Conservation (phyloP, 2,888 invertebrate genomes). For the Spicauda simplicius region DNA sequence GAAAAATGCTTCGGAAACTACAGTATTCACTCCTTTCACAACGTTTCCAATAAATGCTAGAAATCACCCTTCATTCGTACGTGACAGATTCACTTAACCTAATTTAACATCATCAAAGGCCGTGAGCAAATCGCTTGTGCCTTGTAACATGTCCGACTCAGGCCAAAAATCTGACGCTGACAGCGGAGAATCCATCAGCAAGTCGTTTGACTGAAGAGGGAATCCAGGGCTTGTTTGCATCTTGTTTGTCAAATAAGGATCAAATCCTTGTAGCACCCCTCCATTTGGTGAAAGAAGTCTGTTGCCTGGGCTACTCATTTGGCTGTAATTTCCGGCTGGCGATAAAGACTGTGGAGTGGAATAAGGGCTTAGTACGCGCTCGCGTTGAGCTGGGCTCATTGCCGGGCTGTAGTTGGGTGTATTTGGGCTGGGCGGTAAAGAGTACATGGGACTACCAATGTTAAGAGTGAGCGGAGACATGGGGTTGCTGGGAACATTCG, state of each 20-base stretch:
- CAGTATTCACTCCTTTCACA: conserved; percentile 39
- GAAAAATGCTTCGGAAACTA: conserved; percentile 45
- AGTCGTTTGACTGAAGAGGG: conserved; percentile 58
- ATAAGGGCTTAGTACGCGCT: conserved; percentile 68
- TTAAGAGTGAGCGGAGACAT: conserved; percentile 73
- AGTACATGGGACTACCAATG: conserved; percentile 68
- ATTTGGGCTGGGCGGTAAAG: conserved; percentile 69
- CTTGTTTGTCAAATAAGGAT: conserved; percentile 72
- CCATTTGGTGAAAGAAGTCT: conserved; percentile 60
- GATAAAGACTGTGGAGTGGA: conserved; percentile 72
- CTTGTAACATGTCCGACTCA: conserved; percentile 69
- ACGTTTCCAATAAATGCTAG: conserved; percentile 40
- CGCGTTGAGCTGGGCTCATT: conserved; percentile 68
- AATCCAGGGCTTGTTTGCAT: conserved; percentile 73
- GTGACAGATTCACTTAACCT: conserved; percentile 48
- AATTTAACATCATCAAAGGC: conserved; percentile 77
- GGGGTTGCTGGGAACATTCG: conserved; percentile 49
- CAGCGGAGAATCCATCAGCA: conserved; percentile 62
- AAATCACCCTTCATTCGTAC: conserved; percentile 47
- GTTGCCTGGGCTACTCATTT: conserved; percentile 63
- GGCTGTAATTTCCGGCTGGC: conserved; percentile 64
- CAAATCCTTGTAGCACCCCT: conserved; percentile 64
- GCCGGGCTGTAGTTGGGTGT: conserved; percentile 65
- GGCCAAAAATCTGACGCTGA: conserved; percentile 68
- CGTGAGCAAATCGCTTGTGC: conserved; percentile 65